Evolutionary conservation across 2,888 invertebrate genomes (phyloP).

Genomic region (Drosophila acutilabella): DNA sequence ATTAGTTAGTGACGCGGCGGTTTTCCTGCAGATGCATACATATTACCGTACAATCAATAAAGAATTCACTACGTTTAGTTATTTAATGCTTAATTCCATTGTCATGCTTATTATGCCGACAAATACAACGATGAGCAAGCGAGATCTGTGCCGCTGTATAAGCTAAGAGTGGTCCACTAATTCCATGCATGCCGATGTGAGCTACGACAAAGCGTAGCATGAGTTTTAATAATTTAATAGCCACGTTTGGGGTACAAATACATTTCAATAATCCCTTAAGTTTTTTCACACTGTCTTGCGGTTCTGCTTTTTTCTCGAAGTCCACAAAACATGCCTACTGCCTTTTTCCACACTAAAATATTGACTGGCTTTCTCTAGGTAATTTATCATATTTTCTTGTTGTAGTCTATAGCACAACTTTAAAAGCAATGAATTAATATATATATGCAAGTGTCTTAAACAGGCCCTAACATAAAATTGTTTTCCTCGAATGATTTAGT

Average conservation of each 20-base stretch:
- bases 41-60: slow-evolving; percentile 1
- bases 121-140: slow-evolving; percentile 54
- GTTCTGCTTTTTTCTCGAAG: slow-evolving; percentile 19
- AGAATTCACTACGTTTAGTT: slow-evolving; percentile 38
- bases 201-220: slow-evolving; percentile 69
- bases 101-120: slow-evolving; percentile 83
- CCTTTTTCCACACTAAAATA: slow-evolving; percentile 66
- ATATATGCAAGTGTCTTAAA: slow-evolving; percentile 81
- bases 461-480: slow-evolving; percentile 43
- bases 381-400: slow-evolving; percentile 76
- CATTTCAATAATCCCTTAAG: slow-evolving; percentile 64
- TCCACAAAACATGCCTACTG: slow-evolving; percentile 54
- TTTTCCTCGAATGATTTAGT: slow-evolving; percentile 8
- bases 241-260: slow-evolving; percentile 37
- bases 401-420: slow-evolving; percentile 54
- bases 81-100: slow-evolving; percentile 84
- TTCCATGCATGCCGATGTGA: slow-evolving; percentile 71
- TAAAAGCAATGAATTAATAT: slow-evolving; percentile 83
- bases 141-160: slow-evolving; percentile 27
- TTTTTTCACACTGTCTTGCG: slow-evolving; percentile 19
- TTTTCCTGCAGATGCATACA: slow-evolving; percentile 62
- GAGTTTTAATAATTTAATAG: slow-evolving; percentile 80
- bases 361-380: slow-evolving; percentile 77
- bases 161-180: slow-evolving; percentile 20
- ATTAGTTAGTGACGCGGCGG: slow-evolving; percentile 84